phyloP scores from a whole-genome alignment of 2,888 invertebrate genomes.

The Acleris literana region DNA sequence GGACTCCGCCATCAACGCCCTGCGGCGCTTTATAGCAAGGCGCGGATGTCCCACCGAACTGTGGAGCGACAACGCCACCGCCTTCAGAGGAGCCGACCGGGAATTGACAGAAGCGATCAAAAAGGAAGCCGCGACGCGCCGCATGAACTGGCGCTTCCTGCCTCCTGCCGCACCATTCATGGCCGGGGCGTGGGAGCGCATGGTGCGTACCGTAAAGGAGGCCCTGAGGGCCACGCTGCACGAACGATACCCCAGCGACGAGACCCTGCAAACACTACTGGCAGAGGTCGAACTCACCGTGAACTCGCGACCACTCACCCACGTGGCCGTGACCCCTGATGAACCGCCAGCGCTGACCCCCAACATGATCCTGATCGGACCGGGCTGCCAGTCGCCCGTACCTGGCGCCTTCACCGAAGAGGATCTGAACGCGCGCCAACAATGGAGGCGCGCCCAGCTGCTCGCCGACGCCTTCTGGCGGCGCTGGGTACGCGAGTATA shows the following conservation, averaged over 20 bases:
- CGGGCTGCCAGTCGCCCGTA: not conserved
- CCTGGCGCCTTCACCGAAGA: not conserved
- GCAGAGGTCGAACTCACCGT: not conserved
- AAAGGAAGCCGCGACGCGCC: not conserved
- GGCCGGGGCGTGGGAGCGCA: not conserved
- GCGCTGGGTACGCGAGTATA: not conserved
- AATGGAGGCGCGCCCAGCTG: slow-evolving; percentile 3
- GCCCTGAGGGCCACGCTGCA: not conserved
- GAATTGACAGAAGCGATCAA: not conserved
- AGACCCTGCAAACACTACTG: not conserved
- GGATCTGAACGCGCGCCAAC: not conserved
- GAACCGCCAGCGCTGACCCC: not conserved
- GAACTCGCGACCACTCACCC: not conserved
- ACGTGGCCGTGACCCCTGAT: not conserved
- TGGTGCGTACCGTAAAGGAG: not conserved
- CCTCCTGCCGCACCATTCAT: not conserved
- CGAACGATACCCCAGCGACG: not conserved
- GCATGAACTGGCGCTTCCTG: not conserved
- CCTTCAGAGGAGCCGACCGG: not conserved
- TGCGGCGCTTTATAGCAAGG: not conserved
- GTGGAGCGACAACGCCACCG: not conserved
- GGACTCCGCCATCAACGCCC: not conserved
- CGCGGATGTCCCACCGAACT: not conserved
- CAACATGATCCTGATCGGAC: not conserved
- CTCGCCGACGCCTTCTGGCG: not conserved